Evolutionary conservation across 1,140 invertebrate species (phyloP), one percentile per base, ranked within the genome.

Genomic region (Neocloeon triangulifer): DNA sequence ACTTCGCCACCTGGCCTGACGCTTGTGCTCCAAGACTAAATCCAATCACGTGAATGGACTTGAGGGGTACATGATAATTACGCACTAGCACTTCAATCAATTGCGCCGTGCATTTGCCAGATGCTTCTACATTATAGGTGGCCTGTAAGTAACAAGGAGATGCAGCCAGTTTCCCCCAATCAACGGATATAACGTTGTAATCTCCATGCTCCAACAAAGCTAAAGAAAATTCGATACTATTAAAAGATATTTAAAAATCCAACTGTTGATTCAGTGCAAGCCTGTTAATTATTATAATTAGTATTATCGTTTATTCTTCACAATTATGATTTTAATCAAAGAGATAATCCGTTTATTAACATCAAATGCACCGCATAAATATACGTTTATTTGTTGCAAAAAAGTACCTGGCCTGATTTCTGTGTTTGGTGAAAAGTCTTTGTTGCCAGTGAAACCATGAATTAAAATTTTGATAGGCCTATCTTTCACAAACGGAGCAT

Each of bases 101-200:
- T 17, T 39, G 15, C 17, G 43, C 45, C 1, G 56, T 49, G 37
- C 65, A 69, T 32, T 50, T 55, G 14, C 59, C 65, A 0, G 62
- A 64, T 4, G 59, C 35, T 3, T 58, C 53, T 0, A 62, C 55
- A 42, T 69, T 69, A 7, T 41, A 33, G 1, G 62, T 58, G 0
- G 65, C 62, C 19, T 55, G 39, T 1, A 58, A n/a, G 39, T 71
- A 71, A 44, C 66, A 73, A 12, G 59, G 59, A 1, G 58, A 56
- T 36, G 53, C 52, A 2, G 62, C 59, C 41, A 72, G 49, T 23
- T 59, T 56, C 12, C 59, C 55, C 59, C 66, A 73, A 40, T 73
- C 66, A 1, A 70, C 52, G 10, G 59, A 55, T 22, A 73, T 58
- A 1, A 73, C 47, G 35, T 71, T 71, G 44, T 64, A 62, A 26